Base-by-base conservation (phyloP, 2,888 invertebrate species). In the Spilosoma lubricipeda region DNA sequence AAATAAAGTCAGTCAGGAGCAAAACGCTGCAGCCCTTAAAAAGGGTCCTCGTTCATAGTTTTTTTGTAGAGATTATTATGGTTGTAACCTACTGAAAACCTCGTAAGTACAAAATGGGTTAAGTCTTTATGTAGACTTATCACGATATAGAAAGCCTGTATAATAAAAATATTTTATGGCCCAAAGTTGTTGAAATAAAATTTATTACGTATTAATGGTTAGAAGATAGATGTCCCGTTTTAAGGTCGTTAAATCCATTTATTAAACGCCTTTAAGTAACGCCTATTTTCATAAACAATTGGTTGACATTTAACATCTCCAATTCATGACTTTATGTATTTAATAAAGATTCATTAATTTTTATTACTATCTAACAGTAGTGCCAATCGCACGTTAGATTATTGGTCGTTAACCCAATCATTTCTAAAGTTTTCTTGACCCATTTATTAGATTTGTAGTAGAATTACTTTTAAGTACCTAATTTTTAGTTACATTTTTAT, bases 261-360 rank as follows among this genome's bases (percentile, higher is more conserved):
- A 18, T 27, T 52, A 27, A 48, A 56, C n/a, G 27, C 0, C 23
- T 56, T 45, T 45, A 63, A 64, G 23, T 64, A 30, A 13, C 45
- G 63, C 64, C 63, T 70, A 63, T 36, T 45, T 70, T 64, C 30
- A 70, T 63, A 45, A 36, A 45, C 63, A 64, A 64, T 64, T 45
- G 23, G 27, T 63, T 70, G 33, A 42, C 42, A 56, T 70, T 42
- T 64, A 70, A 39, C 15, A 70, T 73, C 56, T 66, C 59, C 72
- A 76, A 76, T 72, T 76, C 70, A 70, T 70, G 48, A 64, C 9
- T 70, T 64, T 70, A 75, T 48, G 36, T 67, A 64, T 15, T 64
- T 45, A 73, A 76, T 76, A 67, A 70, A 65, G 67, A 56, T 70
- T 67, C 72, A 67, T 76, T 76, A 70, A 52, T 67, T 72, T 74